Conservation (phyloP, 1,140 invertebrate genomes). For the Philopotamus ludificatus region DNA sequence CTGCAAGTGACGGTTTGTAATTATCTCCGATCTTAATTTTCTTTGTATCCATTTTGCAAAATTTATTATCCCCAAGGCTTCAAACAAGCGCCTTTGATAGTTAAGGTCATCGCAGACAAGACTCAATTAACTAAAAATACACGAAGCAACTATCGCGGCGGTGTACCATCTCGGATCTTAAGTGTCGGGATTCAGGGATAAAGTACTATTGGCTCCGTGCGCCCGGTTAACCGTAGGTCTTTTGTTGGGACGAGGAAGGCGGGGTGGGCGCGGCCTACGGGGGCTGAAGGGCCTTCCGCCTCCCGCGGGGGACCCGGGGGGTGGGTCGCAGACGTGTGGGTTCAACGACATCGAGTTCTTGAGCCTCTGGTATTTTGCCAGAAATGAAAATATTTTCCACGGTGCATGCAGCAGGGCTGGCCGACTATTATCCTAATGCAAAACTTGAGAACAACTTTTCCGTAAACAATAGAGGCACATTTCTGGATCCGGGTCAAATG, state of each 20-base stretch:
- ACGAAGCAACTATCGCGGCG: not conserved
- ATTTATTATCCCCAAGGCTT: not conserved
- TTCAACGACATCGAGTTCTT: slow-evolving; percentile 38
- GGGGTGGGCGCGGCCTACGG: not conserved
- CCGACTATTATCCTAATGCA: slow-evolving; percentile 20
- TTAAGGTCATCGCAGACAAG: too few species aligned
- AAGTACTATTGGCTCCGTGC: not conserved
- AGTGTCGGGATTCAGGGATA: not conserved
- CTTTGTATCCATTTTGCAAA: too few species aligned
- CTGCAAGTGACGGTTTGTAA: too few species aligned
- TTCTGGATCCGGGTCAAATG: slow-evolving; percentile 13
- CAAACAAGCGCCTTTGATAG: not conserved
- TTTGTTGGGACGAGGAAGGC: not conserved
- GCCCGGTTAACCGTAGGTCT: too few species aligned
- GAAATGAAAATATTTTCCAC: slow-evolving; percentile 38
- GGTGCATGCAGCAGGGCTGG: slow-evolving; percentile 1
- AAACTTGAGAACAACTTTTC: slow-evolving; percentile 16
- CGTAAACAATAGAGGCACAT: slow-evolving; percentile 16
- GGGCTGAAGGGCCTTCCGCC: not conserved
- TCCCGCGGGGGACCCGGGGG: too few species aligned
- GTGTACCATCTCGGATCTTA: not conserved
- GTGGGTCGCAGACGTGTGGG: slow-evolving; percentile 17
- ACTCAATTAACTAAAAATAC: too few species aligned
- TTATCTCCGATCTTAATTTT: too few species aligned
- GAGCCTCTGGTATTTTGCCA: slow-evolving; percentile 39